Conservation (phyloP, 37 sponge, comb jelly and placozoan species). For the Ephydatia muelleri region DNA sequence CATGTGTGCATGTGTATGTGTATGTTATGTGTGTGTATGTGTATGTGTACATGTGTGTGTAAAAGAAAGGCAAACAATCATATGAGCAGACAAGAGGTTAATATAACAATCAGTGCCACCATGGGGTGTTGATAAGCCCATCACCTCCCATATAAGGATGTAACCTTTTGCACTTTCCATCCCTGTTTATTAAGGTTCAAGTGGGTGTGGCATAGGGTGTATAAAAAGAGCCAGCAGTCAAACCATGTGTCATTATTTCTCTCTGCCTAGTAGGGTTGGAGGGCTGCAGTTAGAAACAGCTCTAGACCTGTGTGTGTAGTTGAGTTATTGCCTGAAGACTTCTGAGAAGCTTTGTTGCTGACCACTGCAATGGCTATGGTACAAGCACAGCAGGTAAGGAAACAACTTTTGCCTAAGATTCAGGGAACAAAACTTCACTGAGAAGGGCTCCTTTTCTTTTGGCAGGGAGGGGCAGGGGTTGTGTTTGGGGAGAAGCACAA, state of each 20-base stretch:
- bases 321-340: no score
- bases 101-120: background rate
- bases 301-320: no score
- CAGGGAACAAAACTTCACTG: no score
- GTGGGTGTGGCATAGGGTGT: background rate
- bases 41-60: constrained; percentile 11
- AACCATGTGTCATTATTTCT: background rate
- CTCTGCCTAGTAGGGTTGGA: no score
- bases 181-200: background rate
- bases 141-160: background rate
- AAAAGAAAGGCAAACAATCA: background rate
- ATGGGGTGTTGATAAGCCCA: background rate
- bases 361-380: no score
- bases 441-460: no score
- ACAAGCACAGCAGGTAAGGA: no score
- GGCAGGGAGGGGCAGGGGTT: no score
- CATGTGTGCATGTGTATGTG: constrained; percentile 6
- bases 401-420: no score
- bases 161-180: background rate
- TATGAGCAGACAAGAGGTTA: background rate
- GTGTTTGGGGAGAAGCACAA: no score
- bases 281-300: no score
- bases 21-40: constrained; percentile 9
- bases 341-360: no score
- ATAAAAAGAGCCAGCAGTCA: background rate